Evolutionary conservation across 2,113 vertebrate species (phyloP), one percentile per base, ranked within the genome.

Genomic region (Nothoprocta perdicaria): DNA sequence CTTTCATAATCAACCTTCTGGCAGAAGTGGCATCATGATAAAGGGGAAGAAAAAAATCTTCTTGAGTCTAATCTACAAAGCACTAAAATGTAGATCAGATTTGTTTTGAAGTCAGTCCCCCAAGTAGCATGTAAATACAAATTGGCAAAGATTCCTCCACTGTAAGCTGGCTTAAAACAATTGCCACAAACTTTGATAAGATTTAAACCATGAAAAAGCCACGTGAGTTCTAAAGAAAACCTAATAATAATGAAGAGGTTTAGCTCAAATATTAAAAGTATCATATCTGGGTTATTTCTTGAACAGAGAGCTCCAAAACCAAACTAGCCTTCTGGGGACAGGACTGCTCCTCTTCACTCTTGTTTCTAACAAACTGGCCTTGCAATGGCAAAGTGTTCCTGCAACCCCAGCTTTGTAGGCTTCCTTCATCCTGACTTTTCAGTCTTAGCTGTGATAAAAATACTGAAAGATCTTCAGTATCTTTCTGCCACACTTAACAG

Each of bases 131-230:
- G 35, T 69, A 82, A 86, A 90, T 65, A 76, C 10, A 46, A 88
- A 78, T 0, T 40, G 55, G 41, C n/a, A 94, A 74, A 87, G 11
- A 58, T 85, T 82, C 50, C 41, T 87, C 40, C 21, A 10, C 40
- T 41, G 17, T 31, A 81, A 48, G 57, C 2, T 0, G 53, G 60
- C 86, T 76, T 79, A 68, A 86, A 88, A 84, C 80, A 84, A 69
- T n/a, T 62, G 80, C 46, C 83, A 57, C 46, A 29, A 50, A 50
- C 3, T 14, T 26, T 52, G 40, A 69, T 53, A 21, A 50, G 21
- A 86, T 38, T 88, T 60, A 93, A 93, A 88, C 62, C 23, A 33
- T 27, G 61, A 57, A 72, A 85, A 73, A 55, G 35, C 15, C 53
- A 65, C 2, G n/a, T 0, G 1, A 79, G 35, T 21, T 22, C 72